Evolutionary conservation across 2,797 vertebrate genomes (phyloP), one percentile per base, ranked within the genome.

Genomic region (Hydrophis major): DNA sequence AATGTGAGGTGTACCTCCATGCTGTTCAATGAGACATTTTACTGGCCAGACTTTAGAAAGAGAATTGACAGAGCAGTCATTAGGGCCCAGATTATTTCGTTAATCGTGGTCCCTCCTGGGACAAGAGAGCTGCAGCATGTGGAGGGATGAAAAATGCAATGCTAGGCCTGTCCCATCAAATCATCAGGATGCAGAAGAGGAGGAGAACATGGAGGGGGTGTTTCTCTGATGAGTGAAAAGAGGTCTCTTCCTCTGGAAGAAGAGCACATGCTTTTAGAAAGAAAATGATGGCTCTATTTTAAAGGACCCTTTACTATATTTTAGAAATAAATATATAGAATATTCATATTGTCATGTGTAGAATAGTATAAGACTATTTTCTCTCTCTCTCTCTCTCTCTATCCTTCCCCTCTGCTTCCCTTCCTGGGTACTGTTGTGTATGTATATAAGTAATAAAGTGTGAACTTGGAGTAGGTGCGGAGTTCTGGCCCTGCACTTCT

Each of bases 81-180:
- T 96, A 96, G 96, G 97, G 96, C 95, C 96, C 96, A 98, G 97
- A 98, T 98, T 98, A 98, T 98, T 98, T 98, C 97, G 98, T 98
- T 99, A 98, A 98, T 98, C 98, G 96, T 97, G 98, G 98, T 93
- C 90, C 16, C 55, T 97, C 96, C 94, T 92, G 69, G 88, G 92
- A 95, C 94, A 96, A 94, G 59, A 89, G 57, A 94, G 69, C 4
- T 87, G 28, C 91, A 94, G 89, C 93, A 57, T 93, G 93, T 96
- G 89, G 91, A 95, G 92, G 95, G 92, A 97, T 96, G 95, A 32
- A 95, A 96, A 94, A 94, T 94, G 63, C 66, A 95, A 93, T 55
- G 94, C 86, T 94, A 61, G 88, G 8, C 94, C 86, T 88, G 27
- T 78, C 93, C 92, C 90, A 95, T 90, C 86, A 93, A 96, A 96